phyloP scores from a whole-genome alignment of 2,113 vertebrate species.

The Cynopterus brachyotis region DNA sequence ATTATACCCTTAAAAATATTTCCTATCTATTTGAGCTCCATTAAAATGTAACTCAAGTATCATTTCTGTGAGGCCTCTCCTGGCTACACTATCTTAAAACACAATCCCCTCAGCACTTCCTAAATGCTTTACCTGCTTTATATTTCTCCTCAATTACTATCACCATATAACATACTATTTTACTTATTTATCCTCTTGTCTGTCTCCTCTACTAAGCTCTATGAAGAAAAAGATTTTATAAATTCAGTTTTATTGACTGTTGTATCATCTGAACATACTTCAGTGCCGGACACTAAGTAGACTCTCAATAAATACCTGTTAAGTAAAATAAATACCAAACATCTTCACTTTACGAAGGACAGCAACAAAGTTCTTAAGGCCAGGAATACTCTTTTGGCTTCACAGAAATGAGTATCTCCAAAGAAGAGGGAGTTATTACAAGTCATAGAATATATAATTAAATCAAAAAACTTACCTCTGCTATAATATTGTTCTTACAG shows the following conservation, averaged over 20 bases:
- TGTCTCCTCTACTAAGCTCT: not conserved
- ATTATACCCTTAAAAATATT: not conserved
- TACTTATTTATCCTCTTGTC: not conserved
- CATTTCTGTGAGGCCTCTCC: not conserved
- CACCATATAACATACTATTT: not conserved
- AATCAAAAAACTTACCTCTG: constrained; percentile 82
- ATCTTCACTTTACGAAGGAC: not conserved
- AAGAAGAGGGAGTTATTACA: not conserved
- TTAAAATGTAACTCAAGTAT: not conserved
- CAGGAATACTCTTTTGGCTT: not conserved
- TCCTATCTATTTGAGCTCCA: not conserved
- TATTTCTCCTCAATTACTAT: not conserved
- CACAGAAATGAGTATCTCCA: not conserved
- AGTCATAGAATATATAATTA: not conserved
- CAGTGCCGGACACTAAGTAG: not conserved
- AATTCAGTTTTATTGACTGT: not conserved
- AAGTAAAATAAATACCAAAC: constrained; percentile 1
- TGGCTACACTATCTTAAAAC: not conserved
- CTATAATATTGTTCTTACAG: constrained; percentile 65
- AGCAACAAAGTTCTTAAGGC: constrained; percentile 11
- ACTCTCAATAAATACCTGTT: not conserved
- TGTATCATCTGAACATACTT: not conserved
- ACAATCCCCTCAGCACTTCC: not conserved
- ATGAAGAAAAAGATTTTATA: not conserved
- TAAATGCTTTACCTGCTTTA: not conserved